Base-by-base conservation (phyloP, 2,113 vertebrate genomes). In the Chunga burmeisteri region DNA sequence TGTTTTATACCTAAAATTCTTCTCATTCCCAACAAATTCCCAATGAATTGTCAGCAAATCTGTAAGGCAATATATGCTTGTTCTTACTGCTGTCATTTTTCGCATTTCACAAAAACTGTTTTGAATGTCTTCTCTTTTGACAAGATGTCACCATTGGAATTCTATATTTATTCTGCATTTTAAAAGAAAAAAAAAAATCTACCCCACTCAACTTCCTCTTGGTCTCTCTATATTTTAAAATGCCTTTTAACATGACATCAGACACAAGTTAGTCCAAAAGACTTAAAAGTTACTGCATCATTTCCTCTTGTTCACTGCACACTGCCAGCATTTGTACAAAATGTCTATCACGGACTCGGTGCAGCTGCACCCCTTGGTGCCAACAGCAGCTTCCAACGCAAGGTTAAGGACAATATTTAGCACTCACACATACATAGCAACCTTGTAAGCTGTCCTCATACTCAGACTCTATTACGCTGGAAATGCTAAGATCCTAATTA, bases 31-130 rank as follows among this genome's bases (percentile, higher is more conserved):
- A 61, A 70, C 44, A 81, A 89, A 84, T 50, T 68, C 38, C 70
- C 91, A 44, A 49, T 3, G 68, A 81, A 87, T 65, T 87, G 47
- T 56, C 91, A 93, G 89, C 81, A 89, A 72, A 81, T 90, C 70
- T 47, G 49, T 27, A 68, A 59, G 58, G 95, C 78, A 89, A 62
- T 26, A 52, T 19, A 66, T 16, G 30, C 49, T 46, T 47, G 84
- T 94, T 94, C 89, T 90, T 94, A 91, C 70, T 75, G 14, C 77
- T 91, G 91, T 58, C 89, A 72, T 40, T 44, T 82, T 71, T 5
- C 40, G 38, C 70, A 55, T 90, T 89, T 91, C 88, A 58, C 65
- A 79, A 52, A 44, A 78, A 59, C 34, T 38, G 40, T 13, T 58
- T 19, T 14, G 49, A 65, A 70, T 2, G 23, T 10, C 62, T 87